Conservation (phyloP, 1,140 invertebrate genomes). For the Lanistes nyassanus region DNA sequence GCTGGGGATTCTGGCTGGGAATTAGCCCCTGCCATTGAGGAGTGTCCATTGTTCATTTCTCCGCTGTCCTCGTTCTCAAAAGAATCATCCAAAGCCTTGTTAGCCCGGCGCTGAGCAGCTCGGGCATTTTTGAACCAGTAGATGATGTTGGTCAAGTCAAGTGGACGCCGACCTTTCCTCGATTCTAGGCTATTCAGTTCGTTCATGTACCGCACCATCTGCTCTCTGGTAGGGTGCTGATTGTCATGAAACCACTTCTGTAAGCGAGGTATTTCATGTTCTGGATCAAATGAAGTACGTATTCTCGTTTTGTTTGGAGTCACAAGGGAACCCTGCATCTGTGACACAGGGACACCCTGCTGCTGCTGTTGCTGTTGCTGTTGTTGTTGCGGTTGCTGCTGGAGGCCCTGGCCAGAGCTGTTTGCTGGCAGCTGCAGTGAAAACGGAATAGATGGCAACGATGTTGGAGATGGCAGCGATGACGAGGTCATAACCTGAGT, state of each 20-base stretch:
- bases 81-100: slow-evolving; percentile 50
- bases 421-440: slow-evolving; percentile 11
- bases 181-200: slow-evolving; percentile 93
- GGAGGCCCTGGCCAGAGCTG: slow-evolving; percentile 20
- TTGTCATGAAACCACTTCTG: slow-evolving; percentile 96
- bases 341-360: background rate
- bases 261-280: slow-evolving; percentile 91
- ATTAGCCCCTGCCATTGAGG: background rate
- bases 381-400: slow-evolving; percentile 26
- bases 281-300: slow-evolving; percentile 88
- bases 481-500: background rate
- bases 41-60: slow-evolving; percentile 23
- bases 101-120: slow-evolving; percentile 87
- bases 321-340: slow-evolving; percentile 26
- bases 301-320: slow-evolving; percentile 61
- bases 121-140: slow-evolving; percentile 99
- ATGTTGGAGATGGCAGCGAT: slow-evolving; percentile 8
- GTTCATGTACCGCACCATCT: slow-evolving; percentile 94
- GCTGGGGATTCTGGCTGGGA: background rate
- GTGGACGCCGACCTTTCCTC: slow-evolving; percentile 84
- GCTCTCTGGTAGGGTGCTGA: slow-evolving; percentile 83
- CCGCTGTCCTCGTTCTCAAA: slow-evolving; percentile 55
- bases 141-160: slow-evolving; percentile 97
- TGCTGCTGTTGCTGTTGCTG: slow-evolving; percentile 20
- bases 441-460: background rate